A percentile compares a stretch with the other conserved stretches of the same genome.
Conservation (phyloP, 2,888 invertebrate species). For the Myopa tessellatipennis region DNA sequence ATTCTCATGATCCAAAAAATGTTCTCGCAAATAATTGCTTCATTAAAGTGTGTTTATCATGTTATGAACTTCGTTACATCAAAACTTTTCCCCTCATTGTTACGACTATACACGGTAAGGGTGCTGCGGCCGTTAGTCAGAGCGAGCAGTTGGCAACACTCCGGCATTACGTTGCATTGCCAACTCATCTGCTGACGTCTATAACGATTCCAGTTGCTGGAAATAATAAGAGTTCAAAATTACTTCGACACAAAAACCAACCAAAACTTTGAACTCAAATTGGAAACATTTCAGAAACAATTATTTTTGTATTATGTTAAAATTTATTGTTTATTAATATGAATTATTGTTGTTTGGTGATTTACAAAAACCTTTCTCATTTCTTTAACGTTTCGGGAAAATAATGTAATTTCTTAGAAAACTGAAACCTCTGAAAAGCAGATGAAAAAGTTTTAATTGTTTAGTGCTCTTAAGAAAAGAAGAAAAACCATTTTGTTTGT, state of each 20-base stretch:
- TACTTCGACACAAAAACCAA: neutral
- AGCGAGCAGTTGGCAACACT: neutral
- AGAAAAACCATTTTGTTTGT: neutral
- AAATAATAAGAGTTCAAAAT: neutral
- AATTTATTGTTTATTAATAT: slow-evolving; percentile 2
- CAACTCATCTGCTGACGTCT: neutral
- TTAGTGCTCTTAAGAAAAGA: neutral
- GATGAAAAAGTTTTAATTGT: neutral
- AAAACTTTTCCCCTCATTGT: too few relatives aligned
- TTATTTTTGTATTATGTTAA: neutral
- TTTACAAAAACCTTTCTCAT: neutral
- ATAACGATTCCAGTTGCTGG: neutral
- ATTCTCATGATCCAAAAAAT: too few relatives aligned
- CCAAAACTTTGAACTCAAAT: neutral
- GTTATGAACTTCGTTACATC: too few relatives aligned
- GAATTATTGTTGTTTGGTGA: neutral
- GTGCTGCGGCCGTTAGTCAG: too few relatives aligned
- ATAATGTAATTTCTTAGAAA: too few relatives aligned
- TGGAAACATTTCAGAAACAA: neutral
- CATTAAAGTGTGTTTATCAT: too few relatives aligned
- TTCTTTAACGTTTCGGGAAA: too few relatives aligned
- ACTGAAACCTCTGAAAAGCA: neutral
- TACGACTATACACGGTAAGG: too few relatives aligned
- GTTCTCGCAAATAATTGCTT: too few relatives aligned
- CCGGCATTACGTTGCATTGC: neutral